phyloP scores from a whole-genome alignment of 2,113 vertebrate species.

The Rallus limicola region DNA sequence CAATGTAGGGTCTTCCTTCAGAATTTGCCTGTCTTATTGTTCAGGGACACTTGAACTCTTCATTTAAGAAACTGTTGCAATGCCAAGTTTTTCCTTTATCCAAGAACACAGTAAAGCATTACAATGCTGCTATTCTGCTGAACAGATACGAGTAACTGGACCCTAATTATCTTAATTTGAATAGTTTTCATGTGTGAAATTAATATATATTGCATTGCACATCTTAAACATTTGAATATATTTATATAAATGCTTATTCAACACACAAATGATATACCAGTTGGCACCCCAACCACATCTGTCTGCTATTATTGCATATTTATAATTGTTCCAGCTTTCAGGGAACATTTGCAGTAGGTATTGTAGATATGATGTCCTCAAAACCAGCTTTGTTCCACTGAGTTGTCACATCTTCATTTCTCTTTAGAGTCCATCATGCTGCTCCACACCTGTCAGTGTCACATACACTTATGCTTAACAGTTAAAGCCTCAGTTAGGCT shows the following conservation, averaged over 20 bases:
- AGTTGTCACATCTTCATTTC: neutral
- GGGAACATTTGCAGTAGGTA: neutral
- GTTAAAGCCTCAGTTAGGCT: neutral
- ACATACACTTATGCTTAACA: rapidly evolving
- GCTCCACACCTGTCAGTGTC: neutral
- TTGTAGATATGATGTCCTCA: neutral
- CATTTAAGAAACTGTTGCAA: neutral
- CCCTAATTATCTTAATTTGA: neutral
- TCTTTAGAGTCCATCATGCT: neutral
- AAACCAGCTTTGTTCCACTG: neutral
- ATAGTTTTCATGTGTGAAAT: neutral
- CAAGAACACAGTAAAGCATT: neutral
- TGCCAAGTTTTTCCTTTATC: neutral
- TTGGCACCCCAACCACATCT: neutral
- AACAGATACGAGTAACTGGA: neutral
- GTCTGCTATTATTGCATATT: neutral
- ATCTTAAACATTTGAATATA: neutral
- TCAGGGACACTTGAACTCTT: neutral
- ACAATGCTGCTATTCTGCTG: neutral
- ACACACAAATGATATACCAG: neutral
- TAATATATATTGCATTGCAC: neutral
- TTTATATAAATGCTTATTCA: neutral
- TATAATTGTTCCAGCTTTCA: neutral
- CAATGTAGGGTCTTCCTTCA: neutral
- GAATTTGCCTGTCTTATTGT: neutral